These are phyloP conservation scores for Chironomus riparius DNA, from an alignment of 2,888 invertebrate species.

Conservation along the genomic window DNA sequence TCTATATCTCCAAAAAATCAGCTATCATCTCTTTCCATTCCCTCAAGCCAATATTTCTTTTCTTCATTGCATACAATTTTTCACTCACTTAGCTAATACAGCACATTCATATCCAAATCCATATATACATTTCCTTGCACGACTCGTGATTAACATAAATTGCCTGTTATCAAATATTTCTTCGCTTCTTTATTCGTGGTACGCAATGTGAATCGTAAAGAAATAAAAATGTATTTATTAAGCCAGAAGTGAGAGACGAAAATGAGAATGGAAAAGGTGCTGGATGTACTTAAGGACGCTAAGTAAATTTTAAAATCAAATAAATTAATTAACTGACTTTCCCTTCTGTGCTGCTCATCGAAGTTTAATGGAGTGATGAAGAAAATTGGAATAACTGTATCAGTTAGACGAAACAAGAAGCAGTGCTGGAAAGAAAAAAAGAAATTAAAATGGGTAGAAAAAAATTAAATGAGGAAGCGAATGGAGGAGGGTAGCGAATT, in stretches of 20 bases:
- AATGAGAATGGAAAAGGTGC: not conserved
- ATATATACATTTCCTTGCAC: not conserved
- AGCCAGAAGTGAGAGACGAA: not conserved
- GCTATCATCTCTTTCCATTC: not conserved
- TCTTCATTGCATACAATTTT: not conserved
- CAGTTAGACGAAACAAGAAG: too few relatives aligned
- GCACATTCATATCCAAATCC: too few relatives aligned
- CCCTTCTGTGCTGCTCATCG: not conserved
- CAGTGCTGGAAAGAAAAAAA: not conserved
- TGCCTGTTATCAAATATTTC: not conserved
- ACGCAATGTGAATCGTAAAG: not conserved
- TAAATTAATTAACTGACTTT: constrained; percentile 21
- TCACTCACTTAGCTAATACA: not conserved
- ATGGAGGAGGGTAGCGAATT: not conserved
- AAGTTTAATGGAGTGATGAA: not conserved
- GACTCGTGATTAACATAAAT: not conserved
- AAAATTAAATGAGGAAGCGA: not conserved
- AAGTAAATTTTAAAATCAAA: constrained; percentile 7
- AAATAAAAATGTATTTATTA: too few relatives aligned
- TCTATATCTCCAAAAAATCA: too few relatives aligned
- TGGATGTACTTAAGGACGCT: not conserved
- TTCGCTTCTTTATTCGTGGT: not conserved
- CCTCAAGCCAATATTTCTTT: not conserved
- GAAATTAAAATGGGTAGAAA: not conserved
- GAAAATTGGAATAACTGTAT: not conserved